These are phyloP conservation scores for Drosophila kuntzei DNA, from an alignment of 2,888 invertebrate species.

Conservation along the genomic window DNA sequence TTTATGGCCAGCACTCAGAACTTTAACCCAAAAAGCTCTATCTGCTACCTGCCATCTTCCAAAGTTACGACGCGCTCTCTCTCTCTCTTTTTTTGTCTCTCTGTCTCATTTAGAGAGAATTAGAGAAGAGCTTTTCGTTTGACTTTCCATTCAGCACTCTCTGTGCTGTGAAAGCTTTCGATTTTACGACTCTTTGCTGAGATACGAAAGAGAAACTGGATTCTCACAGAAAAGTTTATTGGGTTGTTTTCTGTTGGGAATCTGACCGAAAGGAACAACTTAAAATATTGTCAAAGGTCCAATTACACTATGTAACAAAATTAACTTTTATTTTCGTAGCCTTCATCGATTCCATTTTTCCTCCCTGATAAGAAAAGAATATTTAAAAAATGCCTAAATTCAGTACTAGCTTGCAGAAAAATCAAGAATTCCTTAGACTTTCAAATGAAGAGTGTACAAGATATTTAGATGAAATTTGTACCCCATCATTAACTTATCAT, in stretches of 20 bases:
- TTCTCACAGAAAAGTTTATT: background rate
- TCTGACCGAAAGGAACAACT: background rate
- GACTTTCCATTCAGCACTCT: constrained; percentile 69
- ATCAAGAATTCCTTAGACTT: too few relatives aligned
- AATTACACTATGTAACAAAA: background rate
- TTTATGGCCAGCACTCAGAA: constrained; percentile 49
- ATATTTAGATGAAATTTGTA: too few relatives aligned
- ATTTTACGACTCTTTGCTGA: constrained; percentile 1
- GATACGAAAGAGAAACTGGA: background rate
- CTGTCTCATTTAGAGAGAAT: background rate
- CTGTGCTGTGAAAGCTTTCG: constrained; percentile 33
- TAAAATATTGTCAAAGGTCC: background rate
- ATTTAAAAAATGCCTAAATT: too few relatives aligned
- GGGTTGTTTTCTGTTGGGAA: background rate
- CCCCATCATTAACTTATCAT: too few relatives aligned
- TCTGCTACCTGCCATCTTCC: constrained; percentile 16
- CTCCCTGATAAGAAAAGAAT: too few relatives aligned
- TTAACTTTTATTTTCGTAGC: background rate
- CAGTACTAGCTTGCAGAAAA: too few relatives aligned
- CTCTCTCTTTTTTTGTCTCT: constrained; percentile 14
- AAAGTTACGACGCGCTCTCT: constrained; percentile 5
- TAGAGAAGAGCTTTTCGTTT: constrained; percentile 30
- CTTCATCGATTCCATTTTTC: too few relatives aligned
- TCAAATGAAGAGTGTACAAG: too few relatives aligned
- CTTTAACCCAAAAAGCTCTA: constrained; percentile 63